phyloP scores from a whole-genome alignment of 2,113 vertebrate genomes.

The Cathartes aura region DNA sequence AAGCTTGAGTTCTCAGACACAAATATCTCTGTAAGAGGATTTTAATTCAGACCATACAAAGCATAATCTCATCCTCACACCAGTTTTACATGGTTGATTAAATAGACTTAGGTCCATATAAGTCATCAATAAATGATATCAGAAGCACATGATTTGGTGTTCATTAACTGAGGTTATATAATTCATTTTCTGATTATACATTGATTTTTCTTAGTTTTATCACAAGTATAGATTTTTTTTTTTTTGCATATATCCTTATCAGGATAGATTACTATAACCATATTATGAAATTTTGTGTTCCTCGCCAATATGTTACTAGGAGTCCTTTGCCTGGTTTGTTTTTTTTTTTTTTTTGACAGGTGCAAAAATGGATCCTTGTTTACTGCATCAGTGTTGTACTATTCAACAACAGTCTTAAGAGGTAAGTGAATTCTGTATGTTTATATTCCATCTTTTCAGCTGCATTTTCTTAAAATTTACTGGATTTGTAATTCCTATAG shows the following conservation, averaged over 20 bases:
- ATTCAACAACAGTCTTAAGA: not conserved
- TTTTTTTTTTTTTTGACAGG: not conserved
- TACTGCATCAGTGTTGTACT: not conserved
- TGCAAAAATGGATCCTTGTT: not conserved
- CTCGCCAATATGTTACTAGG: not conserved
- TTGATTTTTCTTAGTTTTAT: not conserved
- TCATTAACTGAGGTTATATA: not conserved
- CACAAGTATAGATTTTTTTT: not conserved
- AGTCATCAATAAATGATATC: not conserved
- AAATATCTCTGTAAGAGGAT: not conserved
- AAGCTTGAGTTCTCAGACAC: not conserved
- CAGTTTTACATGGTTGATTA: not conserved
- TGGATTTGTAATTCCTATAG: not conserved
- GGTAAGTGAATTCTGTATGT: not conserved
- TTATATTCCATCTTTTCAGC: not conserved
- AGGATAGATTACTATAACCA: not conserved
- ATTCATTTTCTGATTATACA: not conserved
- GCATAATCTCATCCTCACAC: not conserved
- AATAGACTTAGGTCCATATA: not conserved
- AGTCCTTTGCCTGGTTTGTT: not conserved
- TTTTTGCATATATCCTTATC: not conserved
- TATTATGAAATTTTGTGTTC: not conserved
- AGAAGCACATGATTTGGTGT: not conserved
- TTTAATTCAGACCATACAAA: not conserved
- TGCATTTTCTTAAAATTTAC: not conserved